These are phyloP conservation scores for Pimpla rufipes DNA, from an alignment of 2,888 invertebrate species.

Conservation along the genomic window DNA sequence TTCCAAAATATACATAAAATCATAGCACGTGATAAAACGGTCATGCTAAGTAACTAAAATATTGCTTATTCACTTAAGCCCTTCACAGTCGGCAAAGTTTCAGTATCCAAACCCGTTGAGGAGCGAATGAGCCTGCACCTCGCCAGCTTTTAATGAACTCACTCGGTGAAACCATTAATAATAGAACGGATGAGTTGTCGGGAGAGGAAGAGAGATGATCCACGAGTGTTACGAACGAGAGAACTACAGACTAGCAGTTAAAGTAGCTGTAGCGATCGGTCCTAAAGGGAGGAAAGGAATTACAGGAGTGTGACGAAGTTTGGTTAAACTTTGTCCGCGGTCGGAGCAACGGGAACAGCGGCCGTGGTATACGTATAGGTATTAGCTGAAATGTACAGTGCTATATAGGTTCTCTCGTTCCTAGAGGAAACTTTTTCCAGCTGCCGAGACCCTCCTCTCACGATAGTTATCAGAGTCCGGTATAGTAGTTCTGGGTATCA, in stretches of 20 bases:
- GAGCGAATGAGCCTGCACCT: constrained; percentile 36
- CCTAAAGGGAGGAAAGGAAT: constrained; percentile 57
- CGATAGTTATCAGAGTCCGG: constrained; percentile 39
- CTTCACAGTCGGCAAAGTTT: constrained; percentile 22
- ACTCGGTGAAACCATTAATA: constrained; percentile 83
- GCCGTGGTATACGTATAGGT: neutral
- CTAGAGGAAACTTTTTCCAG: constrained; percentile 36
- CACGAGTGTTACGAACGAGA: constrained; percentile 24
- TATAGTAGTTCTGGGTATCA: constrained; percentile 21
- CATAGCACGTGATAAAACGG: constrained; percentile 23
- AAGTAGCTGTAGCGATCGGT: constrained; percentile 27
- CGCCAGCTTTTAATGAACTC: constrained; percentile 82
- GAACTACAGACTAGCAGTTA: neutral
- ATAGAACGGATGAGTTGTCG: constrained; percentile 72
- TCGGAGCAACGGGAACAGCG: neutral
- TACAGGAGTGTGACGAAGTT: constrained; percentile 63
- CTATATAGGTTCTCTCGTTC: constrained; percentile 5
- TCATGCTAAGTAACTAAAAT: neutral
- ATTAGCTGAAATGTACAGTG: constrained; percentile 16
- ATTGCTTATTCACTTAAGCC: constrained; percentile 18
- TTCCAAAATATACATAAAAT: neutral
- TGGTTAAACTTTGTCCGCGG: constrained; percentile 40
- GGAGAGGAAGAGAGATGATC: constrained; percentile 59
- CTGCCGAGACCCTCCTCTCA: neutral
- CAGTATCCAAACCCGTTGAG: constrained; percentile 4